Conservation (phyloP, 2,888 invertebrate species). For the Pseudococcus jackbeardsleyi region DNA sequence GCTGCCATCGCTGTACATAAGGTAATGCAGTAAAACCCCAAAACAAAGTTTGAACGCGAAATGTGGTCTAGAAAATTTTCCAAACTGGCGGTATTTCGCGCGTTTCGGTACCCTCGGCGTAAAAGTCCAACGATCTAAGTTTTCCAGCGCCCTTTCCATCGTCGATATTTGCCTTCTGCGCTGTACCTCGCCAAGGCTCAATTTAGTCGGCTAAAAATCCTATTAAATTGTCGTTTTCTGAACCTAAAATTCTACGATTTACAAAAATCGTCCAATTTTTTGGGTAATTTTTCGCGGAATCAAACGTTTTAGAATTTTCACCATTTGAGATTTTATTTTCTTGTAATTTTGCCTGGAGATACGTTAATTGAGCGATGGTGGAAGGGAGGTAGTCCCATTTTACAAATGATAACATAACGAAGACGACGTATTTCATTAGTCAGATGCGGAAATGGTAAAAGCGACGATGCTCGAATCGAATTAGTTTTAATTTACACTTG, state of each 20-base stretch:
- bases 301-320: neutral
- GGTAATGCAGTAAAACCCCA: slow-evolving; percentile 2
- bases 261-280: too few species aligned
- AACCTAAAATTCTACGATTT: neutral
- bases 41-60: slow-evolving; percentile 27
- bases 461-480: slow-evolving; percentile 1
- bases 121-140: neutral
- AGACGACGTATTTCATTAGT: neutral
- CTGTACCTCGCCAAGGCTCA: neutral
- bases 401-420: neutral
- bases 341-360: neutral
- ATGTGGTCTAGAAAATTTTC: slow-evolving; percentile 12
- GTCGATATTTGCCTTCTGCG: neutral
- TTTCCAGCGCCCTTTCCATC: neutral
- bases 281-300: neutral
- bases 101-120: neutral
- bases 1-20: neutral
- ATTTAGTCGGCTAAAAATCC: neutral
- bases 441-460: neutral
- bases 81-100: slow-evolving; percentile 6
- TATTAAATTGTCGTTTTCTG: neutral
- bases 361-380: neutral
- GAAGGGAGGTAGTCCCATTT: neutral
- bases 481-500: neutral
- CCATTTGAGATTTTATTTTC: neutral